Evolutionary conservation across 1,140 invertebrate genomes (phyloP), one percentile per base, ranked within the genome.

Genomic region (Psilanteris sp.): DNA sequence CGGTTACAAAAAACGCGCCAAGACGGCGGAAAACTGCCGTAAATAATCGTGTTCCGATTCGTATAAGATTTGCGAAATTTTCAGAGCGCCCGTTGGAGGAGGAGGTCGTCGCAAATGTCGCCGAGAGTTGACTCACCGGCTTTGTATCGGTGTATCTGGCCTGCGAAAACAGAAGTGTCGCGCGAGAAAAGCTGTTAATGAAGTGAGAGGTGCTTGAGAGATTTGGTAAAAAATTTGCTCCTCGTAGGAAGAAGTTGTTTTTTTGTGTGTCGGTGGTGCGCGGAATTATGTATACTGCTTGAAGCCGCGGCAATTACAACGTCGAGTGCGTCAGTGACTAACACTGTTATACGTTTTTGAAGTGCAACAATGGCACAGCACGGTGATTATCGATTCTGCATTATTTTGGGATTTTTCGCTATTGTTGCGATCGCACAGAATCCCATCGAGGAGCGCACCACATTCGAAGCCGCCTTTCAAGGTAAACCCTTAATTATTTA

Each of bases 381-480:
- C 26, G 24, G 64, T 24, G 54, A 62, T 71, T 83, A 73, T 71
- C 79, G 82, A 77, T 72, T 83, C 39, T 75, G 83, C 66, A 62
- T 85, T 62, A 78, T 82, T 68, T 62, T 86, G 34, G 85, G 75
- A 74, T 79, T 80, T 79, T 64, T 75, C 44, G 68, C 77, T 24
- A 70, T 77, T 8, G 27, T 77, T 15, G 78, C 67, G 16, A 67
- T 83, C 10, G 81, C 83, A 8, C 82, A 85, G 64, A 83, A 86
- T 52, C 79, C 83, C 29, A 44, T 85, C 36, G 86, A 89, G 41
- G 88, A 89, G 57, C 83, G 86, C 54, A 87, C 86, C 27, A 89
- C 83, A 29, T 89, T 90, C 78, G 90, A 91, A 64, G 90, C 90
- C 32, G 90, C 90, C 16, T 91, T 91, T 79, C 90, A 91, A 89